Conservation (phyloP, 1,140 invertebrate genomes). For the Bombus balteatus region DNA sequence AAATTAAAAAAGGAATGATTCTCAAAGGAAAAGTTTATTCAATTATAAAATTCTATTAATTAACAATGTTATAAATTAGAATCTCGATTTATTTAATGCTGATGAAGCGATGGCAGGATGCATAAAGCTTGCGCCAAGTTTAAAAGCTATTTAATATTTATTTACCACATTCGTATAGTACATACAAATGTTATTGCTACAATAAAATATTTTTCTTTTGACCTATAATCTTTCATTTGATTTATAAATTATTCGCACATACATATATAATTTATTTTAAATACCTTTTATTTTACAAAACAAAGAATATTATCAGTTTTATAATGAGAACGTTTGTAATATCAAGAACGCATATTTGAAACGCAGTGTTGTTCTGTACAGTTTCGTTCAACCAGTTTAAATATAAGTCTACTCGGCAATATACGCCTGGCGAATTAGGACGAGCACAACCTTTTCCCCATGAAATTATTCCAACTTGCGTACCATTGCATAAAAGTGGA, state of each 20-base stretch:
- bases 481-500: conserved; percentile 73
- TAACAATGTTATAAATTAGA: too few species aligned
- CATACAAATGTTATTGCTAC: neutral
- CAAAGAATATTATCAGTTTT: neutral
- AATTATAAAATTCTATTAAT: too few species aligned
- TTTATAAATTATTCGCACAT: neutral
- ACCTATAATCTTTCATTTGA: neutral
- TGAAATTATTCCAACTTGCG: conserved; percentile 85
- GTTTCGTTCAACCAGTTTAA: conserved; percentile 84
- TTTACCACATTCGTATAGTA: neutral
- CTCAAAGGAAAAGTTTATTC: too few species aligned
- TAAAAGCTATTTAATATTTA: too few species aligned
- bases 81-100: too few species aligned
- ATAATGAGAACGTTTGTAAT: neutral
- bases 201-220: neutral
- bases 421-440: conserved; percentile 87
- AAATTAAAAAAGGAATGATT: too few species aligned
- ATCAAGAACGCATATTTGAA: neutral
- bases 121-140: too few species aligned
- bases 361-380: conserved; percentile 47
- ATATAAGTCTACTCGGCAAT: conserved; percentile 86
- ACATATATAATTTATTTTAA: neutral
- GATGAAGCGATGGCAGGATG: too few species aligned
- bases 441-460: conserved; percentile 89
- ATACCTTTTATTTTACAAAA: neutral